These are phyloP conservation scores for Bubo blakistoni DNA, from an alignment of 2,113 vertebrate species.

Conservation along the genomic window DNA sequence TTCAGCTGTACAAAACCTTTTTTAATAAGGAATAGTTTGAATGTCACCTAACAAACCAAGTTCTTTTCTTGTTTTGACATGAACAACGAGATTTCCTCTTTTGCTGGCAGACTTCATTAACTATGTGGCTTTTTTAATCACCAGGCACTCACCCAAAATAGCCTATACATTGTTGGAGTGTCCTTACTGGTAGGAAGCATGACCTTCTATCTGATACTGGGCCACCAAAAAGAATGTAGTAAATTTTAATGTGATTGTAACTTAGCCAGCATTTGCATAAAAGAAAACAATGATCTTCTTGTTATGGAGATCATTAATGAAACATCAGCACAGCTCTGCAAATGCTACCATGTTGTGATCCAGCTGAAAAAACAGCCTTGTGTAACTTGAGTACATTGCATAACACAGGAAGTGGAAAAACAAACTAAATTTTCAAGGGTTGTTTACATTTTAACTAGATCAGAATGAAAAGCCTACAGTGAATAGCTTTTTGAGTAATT, in stretches of 20 bases:
- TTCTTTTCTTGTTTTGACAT: background rate
- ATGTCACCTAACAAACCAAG: background rate
- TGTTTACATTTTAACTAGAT: conserved; percentile 20
- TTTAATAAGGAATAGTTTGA: background rate
- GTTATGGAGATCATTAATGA: conserved; percentile 61
- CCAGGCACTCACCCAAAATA: background rate
- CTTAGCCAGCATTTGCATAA: conserved; percentile 41
- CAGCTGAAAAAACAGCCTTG: conserved; percentile 56
- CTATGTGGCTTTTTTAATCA: background rate
- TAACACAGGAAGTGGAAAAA: conserved; percentile 48
- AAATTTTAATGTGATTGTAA: conserved; percentile 40
- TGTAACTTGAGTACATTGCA: conserved; percentile 5
- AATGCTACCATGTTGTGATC: conserved; percentile 44
- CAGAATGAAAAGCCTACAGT: background rate
- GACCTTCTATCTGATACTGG: conserved; percentile 8
- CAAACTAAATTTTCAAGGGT: conserved; percentile 34
- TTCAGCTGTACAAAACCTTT: background rate
- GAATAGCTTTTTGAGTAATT: background rate
- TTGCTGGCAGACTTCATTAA: conserved; percentile 11
- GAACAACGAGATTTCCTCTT: background rate
- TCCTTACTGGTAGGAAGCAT: background rate
- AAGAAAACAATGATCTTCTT: conserved; percentile 58
- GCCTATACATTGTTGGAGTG: background rate
- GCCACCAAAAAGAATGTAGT: conserved; percentile 21
- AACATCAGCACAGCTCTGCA: conserved; percentile 43